Conservation (phyloP, 2,113 vertebrate genomes). For the Sterna hirundo region DNA sequence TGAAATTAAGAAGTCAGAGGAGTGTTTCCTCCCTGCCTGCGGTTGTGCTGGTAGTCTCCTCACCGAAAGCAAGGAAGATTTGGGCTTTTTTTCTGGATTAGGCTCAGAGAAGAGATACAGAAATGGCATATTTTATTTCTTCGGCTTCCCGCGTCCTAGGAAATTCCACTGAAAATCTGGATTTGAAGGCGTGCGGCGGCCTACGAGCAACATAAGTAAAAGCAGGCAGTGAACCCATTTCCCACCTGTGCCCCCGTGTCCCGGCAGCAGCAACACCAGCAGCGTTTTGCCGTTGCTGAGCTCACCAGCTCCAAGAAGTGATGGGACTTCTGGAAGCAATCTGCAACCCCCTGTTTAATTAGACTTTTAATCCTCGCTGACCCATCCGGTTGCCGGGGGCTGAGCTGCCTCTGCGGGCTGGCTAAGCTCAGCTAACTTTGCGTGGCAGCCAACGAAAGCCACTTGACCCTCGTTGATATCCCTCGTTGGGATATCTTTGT, state of each 20-base stretch:
- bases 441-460: conserved; percentile 10
- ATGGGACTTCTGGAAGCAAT: conserved; percentile 39
- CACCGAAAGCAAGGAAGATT: neutral
- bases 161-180: neutral
- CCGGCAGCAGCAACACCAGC: neutral
- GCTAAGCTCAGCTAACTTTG: neutral
- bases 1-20: conserved; percentile 31
- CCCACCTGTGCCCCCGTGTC: neutral
- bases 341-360: conserved; percentile 11
- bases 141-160: neutral
- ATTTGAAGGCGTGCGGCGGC: neutral
- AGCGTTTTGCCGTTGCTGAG: neutral
- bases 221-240: neutral
- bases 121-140: neutral
- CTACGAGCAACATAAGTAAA: neutral
- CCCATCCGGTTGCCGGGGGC: neutral
- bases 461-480: too few relatives aligned
- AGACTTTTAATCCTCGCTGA: neutral
- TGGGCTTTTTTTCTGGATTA: neutral
- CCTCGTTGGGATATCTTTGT: neutral
- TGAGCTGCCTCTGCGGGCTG: neutral
- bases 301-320: neutral
- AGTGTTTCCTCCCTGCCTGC: neutral
- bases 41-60: neutral
- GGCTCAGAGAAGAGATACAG: neutral